A percentile compares a stretch with the other conserved stretches of the same genome.
Conservation (phyloP, 2,113 vertebrate species). For the Proterorhinus semilunaris region DNA sequence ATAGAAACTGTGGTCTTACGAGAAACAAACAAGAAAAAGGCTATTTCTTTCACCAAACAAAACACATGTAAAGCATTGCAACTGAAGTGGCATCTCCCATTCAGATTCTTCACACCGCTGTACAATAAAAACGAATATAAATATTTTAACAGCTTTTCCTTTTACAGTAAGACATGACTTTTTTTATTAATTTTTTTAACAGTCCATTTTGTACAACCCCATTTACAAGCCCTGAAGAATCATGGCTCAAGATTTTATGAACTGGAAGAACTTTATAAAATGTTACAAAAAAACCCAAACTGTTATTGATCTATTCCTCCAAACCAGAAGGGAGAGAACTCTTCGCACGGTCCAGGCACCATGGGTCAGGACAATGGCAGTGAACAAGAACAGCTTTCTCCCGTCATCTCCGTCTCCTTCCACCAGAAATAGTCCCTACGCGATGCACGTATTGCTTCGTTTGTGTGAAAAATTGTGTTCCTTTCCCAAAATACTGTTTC, state of each 20-base stretch:
- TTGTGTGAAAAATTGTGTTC: constrained; percentile 14
- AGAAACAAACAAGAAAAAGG: constrained; percentile 13
- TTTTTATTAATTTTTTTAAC: constrained; percentile 36
- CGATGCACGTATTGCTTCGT: constrained; percentile 55
- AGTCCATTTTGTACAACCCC: constrained; percentile 3
- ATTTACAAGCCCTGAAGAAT: constrained; percentile 41
- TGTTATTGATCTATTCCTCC: constrained; percentile 50
- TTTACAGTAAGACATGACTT: constrained; percentile 58
- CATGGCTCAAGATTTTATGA: constrained; percentile 52
- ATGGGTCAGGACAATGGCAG: constrained; percentile 66
- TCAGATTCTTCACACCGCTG: constrained; percentile 25
- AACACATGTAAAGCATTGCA: constrained; percentile 21
- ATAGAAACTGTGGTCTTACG: background rate
- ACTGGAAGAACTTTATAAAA: constrained; percentile 56
- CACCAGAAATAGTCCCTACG: constrained; percentile 7
- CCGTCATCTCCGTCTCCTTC: constrained; percentile 24
- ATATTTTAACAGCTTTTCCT: constrained; percentile 57
- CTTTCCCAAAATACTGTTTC: constrained; percentile 17
- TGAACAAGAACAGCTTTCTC: constrained; percentile 36
- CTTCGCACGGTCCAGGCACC: constrained; percentile 65
- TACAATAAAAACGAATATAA: constrained; percentile 68
- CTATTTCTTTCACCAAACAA: constrained; percentile 5
- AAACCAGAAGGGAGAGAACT: constrained; percentile 29
- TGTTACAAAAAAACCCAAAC: constrained; percentile 1
- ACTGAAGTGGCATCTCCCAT: constrained; percentile 56